These are phyloP conservation scores for Cossypha caffra DNA, from an alignment of 2,797 vertebrate species.

Conservation along the genomic window DNA sequence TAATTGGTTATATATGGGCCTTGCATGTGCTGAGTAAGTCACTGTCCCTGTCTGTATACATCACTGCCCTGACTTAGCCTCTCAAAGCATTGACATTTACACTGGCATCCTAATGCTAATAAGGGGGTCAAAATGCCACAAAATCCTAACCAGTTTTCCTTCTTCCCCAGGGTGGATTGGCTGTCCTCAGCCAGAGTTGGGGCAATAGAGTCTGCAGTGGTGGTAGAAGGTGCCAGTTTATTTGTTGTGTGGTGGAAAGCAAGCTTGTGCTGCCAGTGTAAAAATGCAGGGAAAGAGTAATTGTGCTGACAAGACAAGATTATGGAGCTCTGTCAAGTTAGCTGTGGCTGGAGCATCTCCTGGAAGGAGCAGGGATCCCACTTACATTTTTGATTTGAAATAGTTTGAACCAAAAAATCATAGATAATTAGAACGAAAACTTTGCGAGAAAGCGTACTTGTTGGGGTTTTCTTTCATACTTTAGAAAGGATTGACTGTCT, in stretches of 20 bases:
- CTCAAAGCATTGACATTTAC: neutral
- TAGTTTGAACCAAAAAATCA: neutral
- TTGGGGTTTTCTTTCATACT: neutral
- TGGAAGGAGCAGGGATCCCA: neutral
- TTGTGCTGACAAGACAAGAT: neutral
- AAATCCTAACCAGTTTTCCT: neutral
- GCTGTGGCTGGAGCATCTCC: neutral
- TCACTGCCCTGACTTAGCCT: neutral
- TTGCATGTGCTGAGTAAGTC: constrained; percentile 35
- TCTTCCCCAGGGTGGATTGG: neutral
- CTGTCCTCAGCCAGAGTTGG: neutral
- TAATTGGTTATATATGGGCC: neutral
- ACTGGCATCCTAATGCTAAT: neutral
- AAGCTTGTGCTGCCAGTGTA: neutral
- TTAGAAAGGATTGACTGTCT: neutral
- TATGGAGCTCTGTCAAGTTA: neutral
- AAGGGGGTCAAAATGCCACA: fast-evolving
- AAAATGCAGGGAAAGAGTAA: neutral
- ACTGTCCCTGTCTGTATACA: neutral
- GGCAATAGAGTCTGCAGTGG: neutral
- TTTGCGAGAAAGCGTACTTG: fast-evolving
- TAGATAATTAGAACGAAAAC: neutral
- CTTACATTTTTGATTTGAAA: neutral
- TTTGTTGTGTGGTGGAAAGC: neutral
- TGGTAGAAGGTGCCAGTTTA: neutral